These are phyloP conservation scores for Drosophila falleni DNA, from an alignment of 2,888 invertebrate genomes.

Conservation along the genomic window DNA sequence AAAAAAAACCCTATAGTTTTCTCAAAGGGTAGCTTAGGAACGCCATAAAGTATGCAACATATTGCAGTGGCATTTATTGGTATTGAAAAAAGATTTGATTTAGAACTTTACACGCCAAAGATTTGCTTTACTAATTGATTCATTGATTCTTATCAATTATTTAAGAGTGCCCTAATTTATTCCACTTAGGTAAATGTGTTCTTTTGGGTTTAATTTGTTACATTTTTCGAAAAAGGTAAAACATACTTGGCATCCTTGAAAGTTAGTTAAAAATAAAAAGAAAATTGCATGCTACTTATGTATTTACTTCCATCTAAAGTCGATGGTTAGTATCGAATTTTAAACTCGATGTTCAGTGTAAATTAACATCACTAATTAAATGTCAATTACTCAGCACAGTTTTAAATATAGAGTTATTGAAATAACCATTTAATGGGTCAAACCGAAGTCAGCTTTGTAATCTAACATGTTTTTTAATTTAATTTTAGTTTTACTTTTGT, in stretches of 20 bases:
- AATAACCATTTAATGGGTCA: too few relatives aligned
- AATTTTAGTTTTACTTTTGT: slow-evolving; percentile 34
- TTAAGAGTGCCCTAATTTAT: neutral
- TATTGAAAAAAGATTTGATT: neutral
- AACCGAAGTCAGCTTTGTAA: too few relatives aligned
- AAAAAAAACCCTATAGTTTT: neutral
- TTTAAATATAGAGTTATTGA: neutral
- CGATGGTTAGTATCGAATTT: too few relatives aligned
- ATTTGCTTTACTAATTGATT: too few relatives aligned
- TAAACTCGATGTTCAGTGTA: too few relatives aligned
- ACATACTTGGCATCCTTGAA: neutral
- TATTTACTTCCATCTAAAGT: too few relatives aligned
- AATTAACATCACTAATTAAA: too few relatives aligned
- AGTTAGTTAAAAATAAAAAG: too few relatives aligned
- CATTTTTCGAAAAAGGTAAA: neutral
- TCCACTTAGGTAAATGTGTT: neutral
- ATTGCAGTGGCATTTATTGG: neutral
- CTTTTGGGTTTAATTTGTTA: neutral
- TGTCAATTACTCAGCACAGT: too few relatives aligned
- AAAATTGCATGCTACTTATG: too few relatives aligned
- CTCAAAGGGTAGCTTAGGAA: neutral
- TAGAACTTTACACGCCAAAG: neutral
- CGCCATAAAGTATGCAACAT: slow-evolving; percentile 3
- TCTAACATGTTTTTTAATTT: slow-evolving; percentile 15
- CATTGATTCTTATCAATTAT: neutral